Conservation (phyloP, 2,113 vertebrate genomes). For the Epinephelus moara region DNA sequence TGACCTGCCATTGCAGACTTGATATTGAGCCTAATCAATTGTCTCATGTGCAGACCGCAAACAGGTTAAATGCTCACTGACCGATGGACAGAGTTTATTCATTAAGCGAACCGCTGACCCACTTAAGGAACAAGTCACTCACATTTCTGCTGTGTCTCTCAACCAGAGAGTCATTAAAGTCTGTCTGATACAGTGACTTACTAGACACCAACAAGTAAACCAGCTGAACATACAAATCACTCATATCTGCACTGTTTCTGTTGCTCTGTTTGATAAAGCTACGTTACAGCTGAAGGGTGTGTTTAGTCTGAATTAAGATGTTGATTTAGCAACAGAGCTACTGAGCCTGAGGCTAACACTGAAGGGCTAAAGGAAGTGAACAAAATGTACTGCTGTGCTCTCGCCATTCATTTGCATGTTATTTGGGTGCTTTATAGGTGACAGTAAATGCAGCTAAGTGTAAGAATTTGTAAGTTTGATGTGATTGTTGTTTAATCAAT, state of each 20-base stretch:
- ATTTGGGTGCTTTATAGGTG: neutral
- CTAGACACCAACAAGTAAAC: neutral
- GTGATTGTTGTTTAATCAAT: neutral
- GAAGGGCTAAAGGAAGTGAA: constrained; percentile 15
- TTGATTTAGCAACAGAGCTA: constrained; percentile 11
- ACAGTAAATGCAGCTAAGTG: neutral
- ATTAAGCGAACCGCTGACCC: constrained; percentile 38
- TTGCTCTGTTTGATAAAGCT: constrained; percentile 4
- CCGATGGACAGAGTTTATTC: constrained; percentile 26
- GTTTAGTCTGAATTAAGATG: constrained; percentile 30
- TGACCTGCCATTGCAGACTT: constrained; percentile 24
- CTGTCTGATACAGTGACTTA: constrained; percentile 3
- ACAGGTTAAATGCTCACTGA: constrained; percentile 39
- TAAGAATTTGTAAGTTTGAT: neutral
- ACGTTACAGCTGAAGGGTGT: constrained; percentile 25
- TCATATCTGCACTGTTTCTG: constrained; percentile 12
- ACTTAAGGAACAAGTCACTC: constrained; percentile 36
- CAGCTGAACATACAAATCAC: constrained; percentile 8
- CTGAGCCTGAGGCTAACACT: constrained; percentile 6
- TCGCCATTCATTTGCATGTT: constrained; percentile 1
- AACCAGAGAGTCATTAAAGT: constrained; percentile 11
- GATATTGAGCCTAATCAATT: constrained; percentile 30
- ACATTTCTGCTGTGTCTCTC: constrained; percentile 14
- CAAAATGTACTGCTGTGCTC: constrained; percentile 16
- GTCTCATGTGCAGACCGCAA: constrained; percentile 30